phyloP scores from a whole-genome alignment of 2,113 vertebrate genomes.

The Piprites chloris region DNA sequence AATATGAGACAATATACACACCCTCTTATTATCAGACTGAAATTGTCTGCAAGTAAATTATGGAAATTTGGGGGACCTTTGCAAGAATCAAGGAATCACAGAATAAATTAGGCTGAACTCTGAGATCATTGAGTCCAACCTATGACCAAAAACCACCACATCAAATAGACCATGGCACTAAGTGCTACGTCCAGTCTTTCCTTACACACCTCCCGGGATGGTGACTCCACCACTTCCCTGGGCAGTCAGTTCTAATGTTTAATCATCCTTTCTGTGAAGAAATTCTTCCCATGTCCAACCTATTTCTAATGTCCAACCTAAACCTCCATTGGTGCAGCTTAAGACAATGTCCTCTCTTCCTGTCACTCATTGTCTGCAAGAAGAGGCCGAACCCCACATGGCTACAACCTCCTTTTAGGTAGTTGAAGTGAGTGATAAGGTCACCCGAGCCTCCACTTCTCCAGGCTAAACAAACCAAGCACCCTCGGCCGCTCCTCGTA shows the following conservation, averaged over 20 bases:
- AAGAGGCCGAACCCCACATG: not conserved
- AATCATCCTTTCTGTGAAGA: not conserved
- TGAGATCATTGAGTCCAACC: not conserved
- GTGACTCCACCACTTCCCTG: not conserved
- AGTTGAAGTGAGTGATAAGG: not conserved
- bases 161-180: not conserved
- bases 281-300: not conserved
- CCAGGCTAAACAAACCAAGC: not conserved
- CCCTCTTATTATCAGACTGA: not conserved
- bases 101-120: not conserved
- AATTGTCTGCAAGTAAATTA: not conserved
- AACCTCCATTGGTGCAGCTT: not conserved
- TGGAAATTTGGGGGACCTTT: not conserved
- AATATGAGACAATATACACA: accelerated
- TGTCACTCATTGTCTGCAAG: not conserved
- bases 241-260: not conserved
- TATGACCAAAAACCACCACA: not conserved
- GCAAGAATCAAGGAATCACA: not conserved
- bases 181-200: not conserved
- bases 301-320: not conserved
- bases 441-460: not conserved
- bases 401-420: not conserved
- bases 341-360: not conserved
- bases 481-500: not conserved
- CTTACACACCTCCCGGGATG: not conserved